Conservation (phyloP, 2,888 invertebrate species). For the Trichopria drosophilae region DNA sequence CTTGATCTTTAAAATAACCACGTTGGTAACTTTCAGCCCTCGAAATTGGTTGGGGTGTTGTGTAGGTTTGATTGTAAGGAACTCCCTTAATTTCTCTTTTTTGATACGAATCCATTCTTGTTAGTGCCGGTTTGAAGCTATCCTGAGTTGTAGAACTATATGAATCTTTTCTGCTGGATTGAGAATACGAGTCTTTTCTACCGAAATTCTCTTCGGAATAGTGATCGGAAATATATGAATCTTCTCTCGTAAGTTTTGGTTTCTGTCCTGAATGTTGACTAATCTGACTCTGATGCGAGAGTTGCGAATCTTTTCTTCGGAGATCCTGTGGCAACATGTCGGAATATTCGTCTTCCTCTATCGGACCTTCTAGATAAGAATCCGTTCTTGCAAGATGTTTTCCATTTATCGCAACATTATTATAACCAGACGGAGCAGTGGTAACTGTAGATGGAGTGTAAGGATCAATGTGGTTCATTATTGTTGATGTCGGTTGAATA, state of each 20-base stretch:
- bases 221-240: slow-evolving; percentile 52
- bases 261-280: slow-evolving; percentile 50
- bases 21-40: slow-evolving; percentile 54
- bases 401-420: slow-evolving; percentile 56
- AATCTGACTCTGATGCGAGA: slow-evolving; percentile 45
- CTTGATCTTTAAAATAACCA: slow-evolving; percentile 61
- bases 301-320: slow-evolving; percentile 51
- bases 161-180: slow-evolving; percentile 46
- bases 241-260: slow-evolving; percentile 48
- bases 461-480: slow-evolving; percentile 54
- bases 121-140: slow-evolving; percentile 43
- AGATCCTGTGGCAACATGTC: slow-evolving; percentile 48
- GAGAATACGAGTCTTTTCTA: slow-evolving; percentile 43
- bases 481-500: slow-evolving; percentile 43
- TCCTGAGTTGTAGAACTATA: slow-evolving; percentile 48
- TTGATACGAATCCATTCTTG: slow-evolving; percentile 49
- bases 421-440: slow-evolving; percentile 59
- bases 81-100: slow-evolving; percentile 41
- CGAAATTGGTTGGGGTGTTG: slow-evolving; percentile 50
- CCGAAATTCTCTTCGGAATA: slow-evolving; percentile 46
- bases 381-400: slow-evolving; percentile 53
- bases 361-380: slow-evolving; percentile 50
- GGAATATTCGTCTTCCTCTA: slow-evolving; percentile 42
- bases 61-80: slow-evolving; percentile 45
- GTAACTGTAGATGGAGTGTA: slow-evolving; percentile 55